Conservation (phyloP, 2,888 invertebrate genomes). For the Thysanoteuthis rhombus region DNA sequence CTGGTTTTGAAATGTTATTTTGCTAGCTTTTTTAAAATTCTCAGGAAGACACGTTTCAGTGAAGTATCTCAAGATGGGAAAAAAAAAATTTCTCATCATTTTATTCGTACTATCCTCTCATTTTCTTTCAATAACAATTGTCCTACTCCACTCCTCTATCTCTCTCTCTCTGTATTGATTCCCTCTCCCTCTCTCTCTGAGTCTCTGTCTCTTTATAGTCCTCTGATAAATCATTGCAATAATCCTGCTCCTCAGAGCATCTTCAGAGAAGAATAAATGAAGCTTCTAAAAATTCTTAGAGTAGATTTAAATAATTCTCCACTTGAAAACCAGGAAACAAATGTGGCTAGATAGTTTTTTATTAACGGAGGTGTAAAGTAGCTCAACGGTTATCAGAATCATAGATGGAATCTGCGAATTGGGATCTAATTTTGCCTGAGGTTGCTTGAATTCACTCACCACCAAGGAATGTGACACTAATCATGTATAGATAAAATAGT, state of each 20-base stretch:
- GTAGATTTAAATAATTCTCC: too few species aligned
- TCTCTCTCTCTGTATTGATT: neutral
- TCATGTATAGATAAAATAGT: neutral
- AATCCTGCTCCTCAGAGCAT: neutral
- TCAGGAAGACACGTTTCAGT: neutral
- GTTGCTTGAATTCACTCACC: too few species aligned
- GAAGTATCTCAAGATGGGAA: neutral
- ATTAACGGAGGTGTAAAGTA: too few species aligned
- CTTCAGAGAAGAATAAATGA: neutral
- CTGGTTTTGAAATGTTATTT: conserved; percentile 12
- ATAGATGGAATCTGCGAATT: too few species aligned
- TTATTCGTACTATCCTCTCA: neutral
- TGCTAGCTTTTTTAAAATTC: neutral
- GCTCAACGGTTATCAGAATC: too few species aligned
- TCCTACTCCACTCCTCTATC: neutral
- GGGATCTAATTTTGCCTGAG: too few species aligned
- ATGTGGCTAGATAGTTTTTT: too few species aligned
- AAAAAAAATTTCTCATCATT: neutral
- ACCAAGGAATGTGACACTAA: too few species aligned
- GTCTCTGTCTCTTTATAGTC: neutral
- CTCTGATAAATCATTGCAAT: neutral
- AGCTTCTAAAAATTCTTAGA: neutral
- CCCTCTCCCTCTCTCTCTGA: neutral
- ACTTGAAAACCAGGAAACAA: too few species aligned
- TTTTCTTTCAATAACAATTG: too few species aligned